These are phyloP conservation scores for Platysteira castanea DNA, from an alignment of 2,113 vertebrate genomes.

Conservation along the genomic window DNA sequence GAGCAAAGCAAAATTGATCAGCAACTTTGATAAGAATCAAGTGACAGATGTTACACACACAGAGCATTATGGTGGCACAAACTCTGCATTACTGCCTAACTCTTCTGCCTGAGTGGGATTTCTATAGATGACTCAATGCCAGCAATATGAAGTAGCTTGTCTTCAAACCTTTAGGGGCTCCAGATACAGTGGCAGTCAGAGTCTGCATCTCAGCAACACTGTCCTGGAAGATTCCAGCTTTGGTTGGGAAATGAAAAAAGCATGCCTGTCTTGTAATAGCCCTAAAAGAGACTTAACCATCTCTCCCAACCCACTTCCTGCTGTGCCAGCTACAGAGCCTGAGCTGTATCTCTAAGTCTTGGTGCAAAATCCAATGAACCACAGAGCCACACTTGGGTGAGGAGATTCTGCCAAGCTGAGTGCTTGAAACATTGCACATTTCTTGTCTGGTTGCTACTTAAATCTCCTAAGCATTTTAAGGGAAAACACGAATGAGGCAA, in stretches of 20 bases:
- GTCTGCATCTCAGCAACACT: neutral
- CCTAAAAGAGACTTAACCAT: neutral
- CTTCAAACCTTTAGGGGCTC: neutral
- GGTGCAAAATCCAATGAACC: neutral
- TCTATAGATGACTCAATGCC: neutral
- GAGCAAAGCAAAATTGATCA: neutral
- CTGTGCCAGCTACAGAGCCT: neutral
- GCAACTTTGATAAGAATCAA: neutral
- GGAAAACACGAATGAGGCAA: neutral
- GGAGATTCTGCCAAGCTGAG: neutral
- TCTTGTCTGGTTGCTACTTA: neutral
- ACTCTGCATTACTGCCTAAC: neutral
- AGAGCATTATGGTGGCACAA: neutral
- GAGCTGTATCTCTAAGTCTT: neutral
- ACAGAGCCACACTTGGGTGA: neutral
- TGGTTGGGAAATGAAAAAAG: neutral
- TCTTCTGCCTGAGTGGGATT: neutral
- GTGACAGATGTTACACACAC: neutral
- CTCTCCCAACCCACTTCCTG: neutral
- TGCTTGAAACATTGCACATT: neutral
- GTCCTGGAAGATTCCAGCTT: neutral
- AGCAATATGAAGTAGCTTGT: neutral
- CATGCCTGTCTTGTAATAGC: neutral
- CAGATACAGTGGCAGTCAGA: neutral
- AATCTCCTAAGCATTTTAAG: neutral